Conservation (phyloP, 2,797 vertebrate species). For the Intellagama lesueurii region DNA sequence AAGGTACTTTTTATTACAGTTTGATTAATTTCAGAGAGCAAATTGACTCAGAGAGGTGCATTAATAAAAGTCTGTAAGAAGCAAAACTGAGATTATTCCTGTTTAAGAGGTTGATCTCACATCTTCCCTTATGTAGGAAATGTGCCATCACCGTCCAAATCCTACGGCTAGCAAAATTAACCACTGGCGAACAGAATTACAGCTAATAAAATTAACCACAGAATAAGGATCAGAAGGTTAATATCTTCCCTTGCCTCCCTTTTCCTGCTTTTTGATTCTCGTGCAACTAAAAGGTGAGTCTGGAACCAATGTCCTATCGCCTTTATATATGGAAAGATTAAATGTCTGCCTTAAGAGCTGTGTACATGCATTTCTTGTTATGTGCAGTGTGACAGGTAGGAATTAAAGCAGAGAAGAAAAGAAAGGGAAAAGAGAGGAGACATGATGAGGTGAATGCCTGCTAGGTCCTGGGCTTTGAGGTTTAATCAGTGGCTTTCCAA, state of each 20-base stretch:
- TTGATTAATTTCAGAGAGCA: conserved; percentile 32
- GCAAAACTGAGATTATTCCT: not conserved
- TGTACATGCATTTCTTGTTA: not conserved
- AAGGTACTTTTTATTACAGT: not conserved
- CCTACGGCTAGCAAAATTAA: not conserved
- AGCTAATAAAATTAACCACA: not conserved
- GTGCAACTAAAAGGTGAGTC: not conserved
- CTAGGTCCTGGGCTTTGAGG: not conserved
- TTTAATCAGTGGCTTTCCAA: not conserved
- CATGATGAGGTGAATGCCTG: not conserved
- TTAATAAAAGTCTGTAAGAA: conserved; percentile 7
- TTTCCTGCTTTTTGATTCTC: not conserved
- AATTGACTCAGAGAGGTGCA: not conserved
- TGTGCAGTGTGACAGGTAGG: no score
- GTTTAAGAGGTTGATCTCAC: not conserved
- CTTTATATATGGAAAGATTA: not conserved
- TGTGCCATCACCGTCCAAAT: not conserved
- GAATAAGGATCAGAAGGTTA: not conserved
- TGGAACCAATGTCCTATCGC: not conserved
- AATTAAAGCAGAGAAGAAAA: not conserved
- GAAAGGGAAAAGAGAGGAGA: not conserved
- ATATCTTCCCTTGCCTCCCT: not conserved
- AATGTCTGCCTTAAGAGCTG: not conserved
- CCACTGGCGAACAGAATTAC: not conserved
- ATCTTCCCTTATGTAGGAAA: not conserved